Percentiles rank a stretch among this genome's conserved stretches.
These are phyloP conservation scores for Heteromurus nitidus DNA, from an alignment of 2,888 invertebrate species.

Conservation along the genomic window DNA sequence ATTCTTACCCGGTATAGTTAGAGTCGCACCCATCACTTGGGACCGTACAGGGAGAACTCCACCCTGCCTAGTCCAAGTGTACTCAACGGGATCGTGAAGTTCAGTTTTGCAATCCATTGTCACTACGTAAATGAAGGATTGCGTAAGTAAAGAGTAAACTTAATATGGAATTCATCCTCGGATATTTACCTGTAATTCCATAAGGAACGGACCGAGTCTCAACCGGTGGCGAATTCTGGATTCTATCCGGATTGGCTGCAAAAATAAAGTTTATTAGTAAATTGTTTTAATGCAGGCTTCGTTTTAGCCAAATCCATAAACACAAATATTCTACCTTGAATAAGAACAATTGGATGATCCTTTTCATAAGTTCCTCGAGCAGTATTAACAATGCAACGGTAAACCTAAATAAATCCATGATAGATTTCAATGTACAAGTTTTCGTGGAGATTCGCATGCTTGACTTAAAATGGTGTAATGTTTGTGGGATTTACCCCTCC, in stretches of 20 bases:
- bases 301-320: too few species aligned
- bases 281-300: not conserved
- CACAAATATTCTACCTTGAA: slow-evolving; percentile 78
- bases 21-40: slow-evolving; percentile 76
- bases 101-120: slow-evolving; percentile 84
- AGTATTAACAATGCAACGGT: slow-evolving; percentile 81
- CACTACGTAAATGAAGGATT: slow-evolving; percentile 77
- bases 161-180: not conserved
- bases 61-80: slow-evolving; percentile 87
- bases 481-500: slow-evolving; percentile 79
- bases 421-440: not conserved
- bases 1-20: slow-evolving; percentile 80
- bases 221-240: slow-evolving; percentile 74
- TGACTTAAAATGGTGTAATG: too few species aligned
- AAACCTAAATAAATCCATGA: slow-evolving; percentile 75
- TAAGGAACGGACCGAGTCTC: slow-evolving; percentile 80
- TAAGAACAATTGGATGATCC: slow-evolving; percentile 79
- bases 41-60: slow-evolving; percentile 81
- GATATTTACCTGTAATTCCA: slow-evolving; percentile 76
- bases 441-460: too few species aligned
- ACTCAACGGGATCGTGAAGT: slow-evolving; percentile 80
- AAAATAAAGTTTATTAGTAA: too few species aligned
- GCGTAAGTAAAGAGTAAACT: slow-evolving; percentile 25
- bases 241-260: slow-evolving; percentile 67
- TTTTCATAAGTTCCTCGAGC: slow-evolving; percentile 78